These are phyloP conservation scores for Aythya baeri DNA, from an alignment of 2,113 vertebrate genomes.

Conservation along the genomic window DNA sequence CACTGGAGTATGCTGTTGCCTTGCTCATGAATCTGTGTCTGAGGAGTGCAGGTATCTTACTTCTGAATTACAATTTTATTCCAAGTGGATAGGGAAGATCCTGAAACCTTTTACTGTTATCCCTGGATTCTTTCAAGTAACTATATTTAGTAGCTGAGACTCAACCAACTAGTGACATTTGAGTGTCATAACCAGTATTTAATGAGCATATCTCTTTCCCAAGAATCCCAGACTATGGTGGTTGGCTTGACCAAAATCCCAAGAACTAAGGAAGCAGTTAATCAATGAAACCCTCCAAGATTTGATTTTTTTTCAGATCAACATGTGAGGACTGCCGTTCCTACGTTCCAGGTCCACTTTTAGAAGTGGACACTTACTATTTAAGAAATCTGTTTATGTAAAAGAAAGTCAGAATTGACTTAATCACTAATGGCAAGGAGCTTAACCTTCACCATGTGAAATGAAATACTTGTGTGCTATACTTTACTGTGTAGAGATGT, in stretches of 20 bases:
- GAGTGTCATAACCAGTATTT: neutral
- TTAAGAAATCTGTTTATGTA: neutral
- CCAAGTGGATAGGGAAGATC: neutral
- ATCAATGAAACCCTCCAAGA: neutral
- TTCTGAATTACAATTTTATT: neutral
- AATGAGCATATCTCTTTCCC: neutral
- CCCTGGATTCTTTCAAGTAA: neutral
- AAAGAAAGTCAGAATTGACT: neutral
- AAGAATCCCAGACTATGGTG: neutral
- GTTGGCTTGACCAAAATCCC: neutral
- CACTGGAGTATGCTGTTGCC: slow-evolving; percentile 87
- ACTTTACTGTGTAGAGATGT: neutral
- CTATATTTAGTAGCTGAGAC: neutral
- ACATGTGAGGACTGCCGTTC: neutral
- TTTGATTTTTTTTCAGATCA: neutral
- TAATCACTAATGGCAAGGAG: neutral
- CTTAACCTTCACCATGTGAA: neutral
- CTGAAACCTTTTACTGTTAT: neutral
- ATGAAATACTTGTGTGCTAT: neutral
- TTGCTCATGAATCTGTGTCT: slow-evolving; percentile 97
- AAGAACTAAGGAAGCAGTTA: neutral
- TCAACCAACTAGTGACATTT: neutral
- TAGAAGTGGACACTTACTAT: neutral
- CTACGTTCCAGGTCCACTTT: neutral
- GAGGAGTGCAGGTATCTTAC: slow-evolving; percentile 84